These are phyloP conservation scores for Astatoreochromis straeleni DNA, from an alignment of 2,113 vertebrate genomes.

Conservation along the genomic window DNA sequence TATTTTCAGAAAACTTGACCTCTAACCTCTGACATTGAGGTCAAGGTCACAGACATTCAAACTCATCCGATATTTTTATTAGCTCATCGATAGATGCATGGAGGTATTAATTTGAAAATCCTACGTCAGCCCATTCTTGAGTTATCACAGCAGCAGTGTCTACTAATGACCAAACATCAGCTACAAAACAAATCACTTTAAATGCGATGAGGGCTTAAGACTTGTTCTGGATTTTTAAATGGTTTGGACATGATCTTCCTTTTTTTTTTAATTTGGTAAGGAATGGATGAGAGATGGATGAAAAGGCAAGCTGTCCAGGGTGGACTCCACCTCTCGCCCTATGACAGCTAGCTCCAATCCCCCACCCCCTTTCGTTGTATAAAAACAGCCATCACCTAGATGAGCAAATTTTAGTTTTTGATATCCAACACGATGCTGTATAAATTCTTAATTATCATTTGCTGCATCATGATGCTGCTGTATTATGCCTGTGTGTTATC, in stretches of 20 bases:
- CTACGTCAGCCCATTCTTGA: not conserved
- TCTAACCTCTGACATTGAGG: not conserved
- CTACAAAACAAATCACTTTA: not conserved
- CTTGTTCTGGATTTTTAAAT: not conserved
- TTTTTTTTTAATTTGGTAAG: accelerated
- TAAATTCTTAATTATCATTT: not conserved
- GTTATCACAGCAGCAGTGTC: not conserved
- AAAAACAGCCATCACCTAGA: not conserved
- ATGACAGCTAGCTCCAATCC: not conserved
- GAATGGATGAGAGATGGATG: not conserved
- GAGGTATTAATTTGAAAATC: not conserved
- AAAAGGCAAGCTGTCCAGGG: not conserved
- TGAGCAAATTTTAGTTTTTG: not conserved
- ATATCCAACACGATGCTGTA: accelerated
- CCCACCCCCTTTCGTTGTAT: not conserved
- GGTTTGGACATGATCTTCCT: not conserved
- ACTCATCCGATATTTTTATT: not conserved
- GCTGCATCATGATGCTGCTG: not conserved
- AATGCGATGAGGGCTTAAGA: not conserved
- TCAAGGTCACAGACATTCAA: not conserved
- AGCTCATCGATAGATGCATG: not conserved
- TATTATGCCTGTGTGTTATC: not conserved
- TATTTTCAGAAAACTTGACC: not conserved
- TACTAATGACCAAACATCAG: not conserved
- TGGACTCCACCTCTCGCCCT: not conserved